A percentile compares a stretch with the other conserved stretches of the same genome.
These are phyloP conservation scores for Aramus guarauna DNA, from an alignment of 2,113 vertebrate species.

Conservation along the genomic window DNA sequence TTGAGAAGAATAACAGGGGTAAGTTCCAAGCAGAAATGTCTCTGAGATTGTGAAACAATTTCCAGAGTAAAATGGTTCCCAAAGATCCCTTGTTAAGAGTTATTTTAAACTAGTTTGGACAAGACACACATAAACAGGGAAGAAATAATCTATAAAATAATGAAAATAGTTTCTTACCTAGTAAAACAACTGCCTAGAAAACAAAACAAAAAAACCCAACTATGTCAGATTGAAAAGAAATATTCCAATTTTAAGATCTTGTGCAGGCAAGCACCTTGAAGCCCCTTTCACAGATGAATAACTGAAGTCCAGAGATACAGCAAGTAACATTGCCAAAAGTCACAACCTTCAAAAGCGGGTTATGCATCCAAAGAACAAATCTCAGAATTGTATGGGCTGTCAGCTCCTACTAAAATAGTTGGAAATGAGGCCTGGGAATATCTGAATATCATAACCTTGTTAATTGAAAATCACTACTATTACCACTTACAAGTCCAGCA, in stretches of 20 bases:
- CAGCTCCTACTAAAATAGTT: not conserved
- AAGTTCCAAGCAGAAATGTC: not conserved
- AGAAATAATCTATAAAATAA: not conserved
- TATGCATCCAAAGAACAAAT: not conserved
- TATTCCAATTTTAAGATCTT: not conserved
- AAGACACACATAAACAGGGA: not conserved
- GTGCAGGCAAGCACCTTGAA: not conserved
- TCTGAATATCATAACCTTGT: not conserved
- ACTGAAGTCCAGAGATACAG: not conserved
- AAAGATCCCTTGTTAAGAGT: not conserved
- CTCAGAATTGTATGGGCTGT: not conserved
- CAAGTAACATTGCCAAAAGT: not conserved
- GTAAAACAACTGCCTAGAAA: not conserved
- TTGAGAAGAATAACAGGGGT: not conserved
- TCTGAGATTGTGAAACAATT: not conserved
- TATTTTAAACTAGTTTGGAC: not conserved
- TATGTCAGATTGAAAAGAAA: not conserved
- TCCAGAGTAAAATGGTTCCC: not conserved
- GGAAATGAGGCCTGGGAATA: not conserved
- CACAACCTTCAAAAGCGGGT: not conserved
- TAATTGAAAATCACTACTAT: not conserved
- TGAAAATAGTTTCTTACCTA: not conserved
- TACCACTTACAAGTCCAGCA: not conserved
- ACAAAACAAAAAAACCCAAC: not conserved
- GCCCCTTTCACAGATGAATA: not conserved